Evolutionary conservation across 2,888 invertebrate genomes (phyloP), one percentile per base, ranked within the genome.

Genomic region (Keiferia lycopersicella): DNA sequence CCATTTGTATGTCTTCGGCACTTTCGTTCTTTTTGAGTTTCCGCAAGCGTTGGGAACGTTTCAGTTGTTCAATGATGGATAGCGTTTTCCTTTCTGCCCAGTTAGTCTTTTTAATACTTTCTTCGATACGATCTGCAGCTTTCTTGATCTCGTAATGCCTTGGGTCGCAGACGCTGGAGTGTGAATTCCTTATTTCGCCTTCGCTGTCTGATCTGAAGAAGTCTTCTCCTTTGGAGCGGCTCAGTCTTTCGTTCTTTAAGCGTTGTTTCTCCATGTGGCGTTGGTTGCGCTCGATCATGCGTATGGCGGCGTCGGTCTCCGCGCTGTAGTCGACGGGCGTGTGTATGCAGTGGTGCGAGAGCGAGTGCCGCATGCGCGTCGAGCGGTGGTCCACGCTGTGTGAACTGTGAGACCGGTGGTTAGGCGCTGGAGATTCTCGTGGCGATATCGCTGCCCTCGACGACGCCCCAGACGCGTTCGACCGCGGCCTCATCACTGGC

Each of bases 251-350:
- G 26, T 82, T 81, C 65, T 84, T 85, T 60, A 92, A 81, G 50
- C 93, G 91, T 72, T 93, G 92, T 73, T 93, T 93, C 75, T 94
- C 94, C 69, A 94, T 87, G 75, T 81, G 93, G 83, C 82, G 91
- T 86, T 82, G 94, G 92, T 92, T 94, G 83, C 87, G 92, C 73
- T 93, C 93, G 74, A 93, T 92, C 87, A 88, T 93, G 78, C 88
- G 91, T 68, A 88, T 91, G 67, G 82, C 92, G 64, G 93, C 93
- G 71, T 93, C 93, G 18, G 93, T 93, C 77, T 94, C 94, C 2
- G 93, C 93, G 77, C 83, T 90, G 81, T 94, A 94, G 80, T 94
- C 94, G 66, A 84, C 81, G 53, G 77, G 81, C 64, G 77, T 85
- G 75, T 84, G 87, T 41, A 91, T 83, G 77, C 91, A 91, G 79